Evolutionary conservation across 2,888 invertebrate species (phyloP).

Genomic region (Andrena trimmerana): DNA sequence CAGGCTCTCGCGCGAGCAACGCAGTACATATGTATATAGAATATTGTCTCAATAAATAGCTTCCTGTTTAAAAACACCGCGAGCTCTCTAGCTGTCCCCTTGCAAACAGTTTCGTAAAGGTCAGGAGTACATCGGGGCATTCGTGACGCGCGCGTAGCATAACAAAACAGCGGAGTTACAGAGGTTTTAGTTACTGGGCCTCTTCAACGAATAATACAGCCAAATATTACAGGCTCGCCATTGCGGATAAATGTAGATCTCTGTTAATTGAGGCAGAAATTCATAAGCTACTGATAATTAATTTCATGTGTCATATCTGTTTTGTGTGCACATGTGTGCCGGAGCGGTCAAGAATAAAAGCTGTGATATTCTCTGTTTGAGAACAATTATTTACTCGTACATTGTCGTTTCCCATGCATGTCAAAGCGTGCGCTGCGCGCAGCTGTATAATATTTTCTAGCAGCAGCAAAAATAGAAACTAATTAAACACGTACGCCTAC

Average conservation of each 20-base stretch:
- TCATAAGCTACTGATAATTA: too few species aligned
- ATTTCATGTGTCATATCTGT: too few species aligned
- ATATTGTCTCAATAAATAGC: conserved; percentile 1
- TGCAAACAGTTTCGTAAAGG: conserved; percentile 27
- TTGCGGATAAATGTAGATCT: too few species aligned
- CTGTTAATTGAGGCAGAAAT: too few species aligned
- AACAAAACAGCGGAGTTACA: not conserved
- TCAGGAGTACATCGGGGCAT: conserved; percentile 19
- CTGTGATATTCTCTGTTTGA: not conserved
- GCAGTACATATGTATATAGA: not conserved
- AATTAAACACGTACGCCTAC: not conserved
- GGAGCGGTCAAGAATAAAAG: too few species aligned
- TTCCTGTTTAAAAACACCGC: conserved; percentile 21
- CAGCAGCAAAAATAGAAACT: not conserved
- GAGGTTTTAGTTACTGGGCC: too few species aligned
- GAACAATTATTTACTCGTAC: not conserved
- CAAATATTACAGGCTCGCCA: too few species aligned
- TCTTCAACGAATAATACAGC: too few species aligned
- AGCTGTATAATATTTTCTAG: not conserved
- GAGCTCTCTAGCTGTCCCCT: conserved; percentile 4
- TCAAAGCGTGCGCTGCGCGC: not conserved
- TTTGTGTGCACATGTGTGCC: too few species aligned
- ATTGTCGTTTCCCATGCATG: not conserved
- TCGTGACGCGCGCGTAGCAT: not conserved
- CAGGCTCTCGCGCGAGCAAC: not conserved